Evolutionary conservation across 2,888 invertebrate genomes (phyloP), one percentile per base, ranked within the genome.

Genomic region (Onchidella celtica): DNA sequence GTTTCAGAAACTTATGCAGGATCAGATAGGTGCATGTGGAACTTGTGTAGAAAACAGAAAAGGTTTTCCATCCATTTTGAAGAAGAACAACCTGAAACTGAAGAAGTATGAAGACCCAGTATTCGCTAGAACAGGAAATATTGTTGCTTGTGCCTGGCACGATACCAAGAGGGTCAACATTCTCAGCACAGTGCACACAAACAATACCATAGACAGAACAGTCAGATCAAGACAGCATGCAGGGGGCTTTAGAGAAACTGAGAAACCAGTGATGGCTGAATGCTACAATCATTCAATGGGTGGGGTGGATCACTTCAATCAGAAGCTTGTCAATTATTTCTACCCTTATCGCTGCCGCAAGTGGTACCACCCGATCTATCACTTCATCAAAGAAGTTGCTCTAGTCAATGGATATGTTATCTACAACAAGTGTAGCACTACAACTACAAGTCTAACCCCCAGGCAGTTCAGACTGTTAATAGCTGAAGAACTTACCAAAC

Each of bases 61-160:
- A 59, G 57, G 68, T 24, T 82, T 86, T 83, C 84, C 84, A 4
- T 32, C 27, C 3, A 63, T 80, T n/a, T 63, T 82, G 17, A 76
- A 83, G 17, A 78, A 78, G 34, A 38, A 32, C n/a, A 47, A 47
- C 14, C 63, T 83, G 14, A 66, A 40, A n/a, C 75, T 85, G 0
- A 36, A 32, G 1, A 85, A 85, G 66, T 83, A 82, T 14, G 78
- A 83, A 72, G 86, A 85, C n/a, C 87, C 86, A 21, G 77, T 83
- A 3, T 86, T 86, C 27, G 6, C 6, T 4, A 6, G 61, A 4
- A 14, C 11, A 14, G 27, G n/a, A 9, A 61, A 61, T 24, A 6
- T 61, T 21, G 69, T 87, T 0, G 70, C 86, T 2, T 85, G 85
- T 82, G 79, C 82, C 21, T 84, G 84, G 87, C 82, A 83, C 14